Evolutionary conservation across 2,113 vertebrate genomes (phyloP).

Genomic region (Labrus mixtus): DNA sequence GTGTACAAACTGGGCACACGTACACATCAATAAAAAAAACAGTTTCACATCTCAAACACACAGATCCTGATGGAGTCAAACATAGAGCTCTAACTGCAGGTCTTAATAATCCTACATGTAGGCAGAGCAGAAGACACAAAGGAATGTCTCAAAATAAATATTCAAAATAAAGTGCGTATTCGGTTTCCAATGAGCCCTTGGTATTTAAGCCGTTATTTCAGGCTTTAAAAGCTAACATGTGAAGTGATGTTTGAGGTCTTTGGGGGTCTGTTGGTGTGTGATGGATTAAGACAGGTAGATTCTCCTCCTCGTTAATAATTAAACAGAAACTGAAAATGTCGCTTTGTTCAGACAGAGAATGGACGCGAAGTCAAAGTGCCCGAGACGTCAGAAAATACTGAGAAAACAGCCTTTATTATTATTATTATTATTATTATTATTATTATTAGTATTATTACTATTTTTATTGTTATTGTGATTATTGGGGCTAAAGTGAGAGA

Average conservation of each 20-base stretch:
- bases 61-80: slow-evolving; percentile 9
- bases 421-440: not conserved
- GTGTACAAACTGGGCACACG: slow-evolving; percentile 45
- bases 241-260: slow-evolving; percentile 24
- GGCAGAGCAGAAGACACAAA: too few species aligned
- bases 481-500: not conserved
- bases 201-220: not conserved
- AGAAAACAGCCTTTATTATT: not conserved
- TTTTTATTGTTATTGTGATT: slow-evolving; percentile 1
- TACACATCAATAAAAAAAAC: not conserved
- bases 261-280: slow-evolving; percentile 51
- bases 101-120: too few species aligned
- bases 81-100: not conserved
- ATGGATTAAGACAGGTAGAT: slow-evolving; percentile 76
- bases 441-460: not conserved
- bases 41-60: slow-evolving; percentile 25
- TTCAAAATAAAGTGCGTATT: too few species aligned
- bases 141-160: not conserved
- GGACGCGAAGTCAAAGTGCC: slow-evolving; percentile 37
- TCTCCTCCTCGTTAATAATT: slow-evolving; percentile 73
- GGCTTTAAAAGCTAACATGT: not conserved
- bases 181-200: too few species aligned
- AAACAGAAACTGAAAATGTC: slow-evolving; percentile 55
- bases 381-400: too few species aligned
- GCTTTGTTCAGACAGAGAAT: slow-evolving; percentile 53